Base-by-base conservation (phyloP, 2,797 vertebrate genomes). In the Sebastes melanostomus region DNA sequence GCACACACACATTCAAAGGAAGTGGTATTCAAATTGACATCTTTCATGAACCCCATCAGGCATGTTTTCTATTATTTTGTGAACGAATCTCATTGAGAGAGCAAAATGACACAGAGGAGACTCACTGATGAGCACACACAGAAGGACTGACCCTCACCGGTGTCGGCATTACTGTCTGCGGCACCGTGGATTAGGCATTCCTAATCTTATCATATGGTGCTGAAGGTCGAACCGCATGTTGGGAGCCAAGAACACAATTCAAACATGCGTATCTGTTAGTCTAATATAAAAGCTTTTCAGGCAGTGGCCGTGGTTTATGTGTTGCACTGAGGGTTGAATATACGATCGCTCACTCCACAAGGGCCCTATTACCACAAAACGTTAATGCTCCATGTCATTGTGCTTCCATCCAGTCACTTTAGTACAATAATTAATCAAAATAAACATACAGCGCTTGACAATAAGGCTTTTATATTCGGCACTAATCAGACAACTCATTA, bases 401-500 rank as follows among this genome's bases (percentile, higher is more conserved):
- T 83, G 85, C 86, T 85, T 93, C 88, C 85, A 79, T 89, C 92
- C 83, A 89, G 81, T 93, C 86, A 92, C 91, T 94, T 94, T 93
- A 92, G 88, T 88, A 63, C 86, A 93, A 94, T 93, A 95, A 95
- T 95, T 93, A 93, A 95, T 96, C 92, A 92, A 94, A 96, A 94
- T 94, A 95, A 96, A 94, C 92, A 93, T 89, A 93, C 91, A 92
- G 85, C 27, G 74, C 84, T 86, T 87, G 86, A 94, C 92, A 94
- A 92, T 94, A 93, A 93, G 88, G 91, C 90, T 93, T 95, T 94
- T 92, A 90, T 95, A 93, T 92, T 94, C 81, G 18, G 82, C 81
- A 82, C 89, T 94, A 94, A 96, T 94, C 93, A 95, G 93, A 93
- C 89, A 93, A 95, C 90, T 96, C 94, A 95, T 96, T 96, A 94